Conservation (phyloP, 2,113 vertebrate genomes). For the Cyanoliseus patagonus region DNA sequence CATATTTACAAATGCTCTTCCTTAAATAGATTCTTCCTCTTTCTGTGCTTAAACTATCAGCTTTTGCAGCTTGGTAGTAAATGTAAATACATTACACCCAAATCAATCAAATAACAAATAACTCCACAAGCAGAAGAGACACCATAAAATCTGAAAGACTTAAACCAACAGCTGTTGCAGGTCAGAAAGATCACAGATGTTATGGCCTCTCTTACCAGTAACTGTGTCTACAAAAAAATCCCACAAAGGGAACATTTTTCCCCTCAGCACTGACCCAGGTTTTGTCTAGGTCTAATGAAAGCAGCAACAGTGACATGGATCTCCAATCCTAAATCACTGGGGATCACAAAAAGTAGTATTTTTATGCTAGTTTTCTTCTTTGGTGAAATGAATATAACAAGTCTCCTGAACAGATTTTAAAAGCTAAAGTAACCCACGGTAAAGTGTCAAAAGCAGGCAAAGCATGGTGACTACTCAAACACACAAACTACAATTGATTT, state of each 20-base stretch:
- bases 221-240: not conserved
- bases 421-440: not conserved
- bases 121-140: not conserved
- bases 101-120: not conserved
- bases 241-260: not conserved
- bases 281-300: not conserved
- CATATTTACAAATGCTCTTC: not conserved
- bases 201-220: not conserved
- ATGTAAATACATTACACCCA: not conserved
- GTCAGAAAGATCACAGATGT: not conserved
- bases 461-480: not conserved
- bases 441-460: not conserved
- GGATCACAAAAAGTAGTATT: not conserved
- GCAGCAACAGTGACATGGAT: not conserved
- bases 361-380: not conserved
- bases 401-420: not conserved
- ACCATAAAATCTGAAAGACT: not conserved
- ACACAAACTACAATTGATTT: not conserved
- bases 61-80: not conserved
- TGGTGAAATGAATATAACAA: not conserved
- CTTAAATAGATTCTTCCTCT: not conserved
- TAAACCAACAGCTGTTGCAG: not conserved
- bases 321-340: not conserved
- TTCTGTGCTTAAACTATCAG: fast-evolving
- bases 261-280: not conserved